phyloP scores from a whole-genome alignment of 2,797 vertebrate genomes.

The Clarias fuscus region DNA sequence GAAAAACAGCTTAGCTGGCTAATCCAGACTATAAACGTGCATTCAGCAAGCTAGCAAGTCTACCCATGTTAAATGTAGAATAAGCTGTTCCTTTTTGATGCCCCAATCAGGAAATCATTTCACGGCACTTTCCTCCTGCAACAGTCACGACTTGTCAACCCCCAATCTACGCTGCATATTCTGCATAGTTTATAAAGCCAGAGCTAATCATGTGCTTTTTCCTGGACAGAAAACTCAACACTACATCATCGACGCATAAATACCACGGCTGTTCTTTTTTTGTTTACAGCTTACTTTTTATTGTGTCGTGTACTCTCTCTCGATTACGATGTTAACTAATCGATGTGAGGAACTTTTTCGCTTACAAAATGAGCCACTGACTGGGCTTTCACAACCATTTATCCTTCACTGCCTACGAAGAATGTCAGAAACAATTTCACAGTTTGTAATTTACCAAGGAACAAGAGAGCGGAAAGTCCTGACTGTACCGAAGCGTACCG shows the following conservation, averaged over 20 bases:
- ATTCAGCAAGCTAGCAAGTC: neutral
- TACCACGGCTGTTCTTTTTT: neutral
- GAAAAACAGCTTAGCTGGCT: neutral
- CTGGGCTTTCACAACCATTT: slow-evolving; percentile 1
- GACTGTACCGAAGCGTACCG: neutral
- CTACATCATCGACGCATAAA: neutral
- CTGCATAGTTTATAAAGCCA: neutral
- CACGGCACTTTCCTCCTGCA: neutral
- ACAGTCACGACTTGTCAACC: neutral
- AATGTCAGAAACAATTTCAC: neutral
- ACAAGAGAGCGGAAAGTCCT: neutral
- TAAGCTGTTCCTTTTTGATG: neutral
- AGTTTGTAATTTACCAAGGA: neutral
- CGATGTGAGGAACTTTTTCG: neutral
- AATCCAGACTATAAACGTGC: neutral
- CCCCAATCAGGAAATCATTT: slow-evolving; percentile 4
- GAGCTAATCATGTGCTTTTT: slow-evolving; percentile 8
- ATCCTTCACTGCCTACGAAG: slow-evolving; percentile 2
- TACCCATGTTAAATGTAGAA: neutral
- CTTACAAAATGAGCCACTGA: neutral
- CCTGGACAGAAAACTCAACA: neutral
- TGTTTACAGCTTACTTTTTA: neutral
- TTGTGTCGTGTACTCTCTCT: neutral
- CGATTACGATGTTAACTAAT: neutral
- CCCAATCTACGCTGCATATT: neutral